Evolutionary conservation across 2,113 vertebrate genomes (phyloP), one percentile per base, ranked within the genome.

Genomic region (Chrysemys picta): DNA sequence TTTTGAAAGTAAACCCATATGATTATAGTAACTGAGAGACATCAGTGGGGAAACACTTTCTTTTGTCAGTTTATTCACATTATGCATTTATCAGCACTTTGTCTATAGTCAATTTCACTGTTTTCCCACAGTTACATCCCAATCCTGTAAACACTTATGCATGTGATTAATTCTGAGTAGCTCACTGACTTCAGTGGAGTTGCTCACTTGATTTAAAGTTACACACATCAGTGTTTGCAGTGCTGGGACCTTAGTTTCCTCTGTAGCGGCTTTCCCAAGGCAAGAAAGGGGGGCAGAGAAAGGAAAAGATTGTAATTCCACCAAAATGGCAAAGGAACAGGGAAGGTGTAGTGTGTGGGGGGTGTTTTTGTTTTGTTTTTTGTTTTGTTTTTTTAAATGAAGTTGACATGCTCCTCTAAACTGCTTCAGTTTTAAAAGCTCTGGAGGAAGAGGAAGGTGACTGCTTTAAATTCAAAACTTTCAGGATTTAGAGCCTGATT

Each of bases 121-220:
- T 89, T 94, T 93, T 80, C 85, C 72, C 88, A 81, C 84, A 38
- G 89, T 95, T 83, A 54, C 69, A 90, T 95, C 93, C 86, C 81
- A 84, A 93, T 97, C 95, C 78, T 79, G 83, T 31, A 88, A 95
- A 95, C 96, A 56, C 54, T 95, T 97, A 96, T 96, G 88, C 87
- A 81, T 95, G 85, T 95, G 79, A 88, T 96, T 95, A 97, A 96
- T 95, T 97, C 95, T 95, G 35, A 21, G 65, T 92, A 95, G 94
- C 94, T 96, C 91, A 96, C 93, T 95, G 90, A 97, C 95, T 38
- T 94, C 94, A 96, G 85, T 82, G 95, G 95, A 97, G 90, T 97
- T 97, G 96, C 83, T 95, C 87, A 95, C 91, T 96, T 96, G 96
- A 97, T 97, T 62, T 97, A 97, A 97, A 97, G 97, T 96, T 96